Conservation (phyloP, 2,113 vertebrate genomes). For the Pachycephala philippinensis region DNA sequence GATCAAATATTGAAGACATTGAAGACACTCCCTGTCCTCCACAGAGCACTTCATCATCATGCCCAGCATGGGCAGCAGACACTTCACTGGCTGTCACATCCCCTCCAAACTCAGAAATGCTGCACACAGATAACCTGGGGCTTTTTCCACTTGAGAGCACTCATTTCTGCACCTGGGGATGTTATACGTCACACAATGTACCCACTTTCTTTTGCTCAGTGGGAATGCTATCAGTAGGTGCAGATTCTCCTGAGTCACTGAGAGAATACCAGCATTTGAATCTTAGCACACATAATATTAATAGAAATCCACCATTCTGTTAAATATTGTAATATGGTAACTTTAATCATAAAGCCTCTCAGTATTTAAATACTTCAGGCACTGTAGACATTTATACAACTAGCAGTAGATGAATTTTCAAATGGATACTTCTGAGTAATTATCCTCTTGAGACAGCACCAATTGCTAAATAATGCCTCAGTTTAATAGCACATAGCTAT, state of each 20-base stretch:
- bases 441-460: constrained; percentile 52
- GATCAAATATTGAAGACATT: background rate
- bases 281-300: constrained; percentile 3
- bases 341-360: constrained; percentile 29
- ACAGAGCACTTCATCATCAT: background rate
- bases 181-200: background rate
- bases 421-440: constrained; percentile 66
- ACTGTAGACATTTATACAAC: constrained; percentile 59
- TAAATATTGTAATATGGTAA: constrained; percentile 38
- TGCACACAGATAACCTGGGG: background rate
- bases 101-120: background rate
- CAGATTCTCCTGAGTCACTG: background rate
- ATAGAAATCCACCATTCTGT: constrained; percentile 43
- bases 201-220: background rate
- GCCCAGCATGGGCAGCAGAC: background rate
- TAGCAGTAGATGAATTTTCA: constrained; percentile 53
- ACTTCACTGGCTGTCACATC: background rate
- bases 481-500: constrained; percentile 62
- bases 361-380: constrained; percentile 49
- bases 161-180: background rate
- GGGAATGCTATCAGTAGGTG: background rate
- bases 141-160: background rate
- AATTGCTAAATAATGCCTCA: constrained; percentile 46
- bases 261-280: background rate
- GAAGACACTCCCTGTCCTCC: background rate